A percentile compares a stretch with the other conserved stretches of the same genome.
These are phyloP conservation scores for Agapornis canus DNA, from an alignment of 2,797 vertebrate species.

Conservation along the genomic window DNA sequence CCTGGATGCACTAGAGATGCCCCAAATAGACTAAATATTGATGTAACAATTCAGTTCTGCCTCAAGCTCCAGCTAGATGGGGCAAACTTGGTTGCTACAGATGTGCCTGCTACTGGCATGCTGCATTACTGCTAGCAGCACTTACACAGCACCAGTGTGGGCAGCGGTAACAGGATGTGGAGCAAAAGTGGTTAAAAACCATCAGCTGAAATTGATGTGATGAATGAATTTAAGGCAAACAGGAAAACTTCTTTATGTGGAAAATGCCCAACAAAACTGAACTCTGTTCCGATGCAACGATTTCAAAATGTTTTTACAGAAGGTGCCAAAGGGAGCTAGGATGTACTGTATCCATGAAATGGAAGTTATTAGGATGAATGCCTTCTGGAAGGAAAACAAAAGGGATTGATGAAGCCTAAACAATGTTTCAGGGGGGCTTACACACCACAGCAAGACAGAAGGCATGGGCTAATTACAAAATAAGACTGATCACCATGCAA, in stretches of 20 bases:
- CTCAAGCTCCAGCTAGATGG: not conserved
- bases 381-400: conserved; percentile 29
- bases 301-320: not conserved
- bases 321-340: not conserved
- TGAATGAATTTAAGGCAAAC: not conserved
- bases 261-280: not conserved
- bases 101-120: not conserved
- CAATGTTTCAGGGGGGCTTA: conserved; percentile 74
- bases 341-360: not conserved
- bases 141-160: rapidly evolving
- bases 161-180: conserved; percentile 1
- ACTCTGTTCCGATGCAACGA: rapidly evolving
- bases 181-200: conserved; percentile 4
- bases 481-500: conserved; percentile 80
- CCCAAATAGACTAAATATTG: not conserved
- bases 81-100: not conserved
- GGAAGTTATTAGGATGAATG: conserved; percentile 21
- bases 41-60: not conserved
- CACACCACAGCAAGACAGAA: conserved; percentile 54
- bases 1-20: not conserved
- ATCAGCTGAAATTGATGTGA: not conserved
- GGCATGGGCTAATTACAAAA: conserved; percentile 82
- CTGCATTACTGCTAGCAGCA: not conserved
- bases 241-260: not conserved
- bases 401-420: conserved; percentile 12